These are phyloP conservation scores for Castor canadensis DNA, from an alignment of 2,113 vertebrate genomes.

Conservation along the genomic window DNA sequence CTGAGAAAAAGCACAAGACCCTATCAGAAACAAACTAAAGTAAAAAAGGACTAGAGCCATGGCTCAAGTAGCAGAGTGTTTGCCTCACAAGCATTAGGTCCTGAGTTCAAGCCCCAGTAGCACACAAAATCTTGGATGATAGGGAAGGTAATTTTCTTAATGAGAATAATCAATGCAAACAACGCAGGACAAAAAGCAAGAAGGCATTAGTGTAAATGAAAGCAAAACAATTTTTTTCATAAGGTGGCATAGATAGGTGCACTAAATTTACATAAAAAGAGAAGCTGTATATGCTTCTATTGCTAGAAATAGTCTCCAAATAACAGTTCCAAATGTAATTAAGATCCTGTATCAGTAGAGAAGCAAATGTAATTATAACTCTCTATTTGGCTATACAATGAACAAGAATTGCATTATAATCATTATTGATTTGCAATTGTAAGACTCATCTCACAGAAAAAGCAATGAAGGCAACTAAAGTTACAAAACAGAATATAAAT, in stretches of 20 bases:
- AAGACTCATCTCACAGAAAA: neutral
- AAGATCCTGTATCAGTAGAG: neutral
- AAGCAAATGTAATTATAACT: neutral
- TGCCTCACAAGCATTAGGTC: too few relatives aligned
- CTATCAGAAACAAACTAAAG: too few relatives aligned
- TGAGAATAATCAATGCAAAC: neutral
- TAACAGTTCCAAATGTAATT: neutral
- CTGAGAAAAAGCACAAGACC: too few relatives aligned
- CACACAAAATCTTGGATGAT: neutral
- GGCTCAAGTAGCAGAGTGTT: too few relatives aligned
- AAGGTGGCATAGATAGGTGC: neutral
- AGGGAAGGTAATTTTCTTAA: neutral
- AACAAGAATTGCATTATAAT: neutral
- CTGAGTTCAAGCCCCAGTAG: too few relatives aligned
- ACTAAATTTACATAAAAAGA: neutral
- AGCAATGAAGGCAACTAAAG: neutral
- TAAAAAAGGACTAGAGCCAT: too few relatives aligned
- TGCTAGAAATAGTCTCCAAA: neutral
- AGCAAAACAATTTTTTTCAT: neutral
- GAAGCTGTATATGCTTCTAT: neutral
- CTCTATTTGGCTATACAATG: neutral
- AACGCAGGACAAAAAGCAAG: neutral
- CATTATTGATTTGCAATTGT: neutral
- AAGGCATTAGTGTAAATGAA: neutral
- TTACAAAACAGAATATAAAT: conserved; percentile 4